Evolutionary conservation across 2,797 vertebrate species (phyloP), one percentile per base, ranked within the genome.

Genomic region (Tokudaia muenninki): DNA sequence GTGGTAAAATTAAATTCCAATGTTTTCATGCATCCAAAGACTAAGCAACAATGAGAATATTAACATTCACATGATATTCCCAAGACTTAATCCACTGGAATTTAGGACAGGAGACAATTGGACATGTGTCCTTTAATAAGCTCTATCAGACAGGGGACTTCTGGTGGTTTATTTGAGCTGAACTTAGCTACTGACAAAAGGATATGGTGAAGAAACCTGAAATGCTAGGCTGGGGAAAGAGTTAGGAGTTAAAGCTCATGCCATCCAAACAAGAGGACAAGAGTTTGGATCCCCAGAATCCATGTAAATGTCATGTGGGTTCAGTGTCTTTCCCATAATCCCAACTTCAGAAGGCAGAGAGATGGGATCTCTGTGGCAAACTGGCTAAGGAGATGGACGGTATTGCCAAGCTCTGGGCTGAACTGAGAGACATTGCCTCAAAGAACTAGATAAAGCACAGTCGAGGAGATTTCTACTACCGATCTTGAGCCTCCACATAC

Each of bases 21-120:
- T 19, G 3, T 34, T 74, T 75, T 75, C 34, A 12, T 26, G 72
- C 34, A 44, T n/a, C 11, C 52, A 90, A 92, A 87, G 65, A 67
- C 59, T 5, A 52, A 67, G 57, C 13, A 90, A 75, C 78, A 78
- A 50, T 65, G 13, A 81, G 50, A 92, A 63, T 89, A 96, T 19
- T 4, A 90, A 79, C 6, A 78, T 72, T 26, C 6, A 59, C 24
- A 3, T 6, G 6, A 11, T 63, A 22, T 65, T 94, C 57, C 41
- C 79, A 84, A 94, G 77, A 11, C 37, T 55, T 41, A 74, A 65
- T 21, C 82, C 82, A 87, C 37, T 96, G 63, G 52, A 44, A 91
- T 55, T n/a, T 41, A 75, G 24, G 29, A 37, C 22, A 17, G 22
- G 16, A 84, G 72, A 78, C 12, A 47, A 16, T 19, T 89, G 29